These are phyloP conservation scores for Knipowitschia caucasica DNA, from an alignment of 2,797 vertebrate genomes.

Conservation along the genomic window DNA sequence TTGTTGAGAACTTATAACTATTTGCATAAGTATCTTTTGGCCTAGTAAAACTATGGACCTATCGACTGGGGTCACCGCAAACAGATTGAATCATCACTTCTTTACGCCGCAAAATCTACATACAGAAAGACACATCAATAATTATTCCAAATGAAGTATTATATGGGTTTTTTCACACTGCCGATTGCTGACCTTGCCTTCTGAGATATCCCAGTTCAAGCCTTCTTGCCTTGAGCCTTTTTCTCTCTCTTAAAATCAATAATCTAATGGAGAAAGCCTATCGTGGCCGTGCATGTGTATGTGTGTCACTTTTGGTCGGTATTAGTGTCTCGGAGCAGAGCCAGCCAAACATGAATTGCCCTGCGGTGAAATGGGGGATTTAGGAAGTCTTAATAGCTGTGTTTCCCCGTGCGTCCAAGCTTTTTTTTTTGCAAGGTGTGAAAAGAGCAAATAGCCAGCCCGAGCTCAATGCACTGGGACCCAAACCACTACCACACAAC, in stretches of 20 bases:
- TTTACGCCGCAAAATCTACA: background rate
- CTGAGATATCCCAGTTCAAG: slow-evolving; percentile 32
- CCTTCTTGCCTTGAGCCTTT: slow-evolving; percentile 39
- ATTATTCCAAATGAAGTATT: slow-evolving; percentile 2
- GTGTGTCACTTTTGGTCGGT: slow-evolving; percentile 28
- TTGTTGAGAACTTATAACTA: slow-evolving; percentile 3
- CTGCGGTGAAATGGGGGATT: slow-evolving; percentile 52
- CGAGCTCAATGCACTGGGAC: slow-evolving; percentile 49
- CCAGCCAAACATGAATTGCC: slow-evolving; percentile 36
- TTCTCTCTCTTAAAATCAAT: slow-evolving; percentile 56
- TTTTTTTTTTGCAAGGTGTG: slow-evolving; percentile 53
- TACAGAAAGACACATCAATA: background rate
- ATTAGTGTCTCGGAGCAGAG: slow-evolving; percentile 45
- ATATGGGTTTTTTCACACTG: slow-evolving; percentile 12
- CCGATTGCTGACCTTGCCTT: slow-evolving; percentile 55
- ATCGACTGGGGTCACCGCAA: slow-evolving; percentile 12
- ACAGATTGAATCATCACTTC: background rate
- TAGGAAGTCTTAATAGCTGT: slow-evolving; percentile 59
- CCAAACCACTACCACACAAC: slow-evolving; percentile 28
- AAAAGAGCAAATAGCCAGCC: slow-evolving; percentile 62
- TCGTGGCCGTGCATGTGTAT: slow-evolving; percentile 14
- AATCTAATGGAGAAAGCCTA: slow-evolving; percentile 65
- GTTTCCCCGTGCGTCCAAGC: slow-evolving; percentile 47
- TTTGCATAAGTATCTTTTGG: too few species aligned
- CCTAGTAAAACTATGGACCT: too few species aligned